phyloP scores from a whole-genome alignment of 1,140 invertebrate genomes.

The Danaus plexippus region DNA sequence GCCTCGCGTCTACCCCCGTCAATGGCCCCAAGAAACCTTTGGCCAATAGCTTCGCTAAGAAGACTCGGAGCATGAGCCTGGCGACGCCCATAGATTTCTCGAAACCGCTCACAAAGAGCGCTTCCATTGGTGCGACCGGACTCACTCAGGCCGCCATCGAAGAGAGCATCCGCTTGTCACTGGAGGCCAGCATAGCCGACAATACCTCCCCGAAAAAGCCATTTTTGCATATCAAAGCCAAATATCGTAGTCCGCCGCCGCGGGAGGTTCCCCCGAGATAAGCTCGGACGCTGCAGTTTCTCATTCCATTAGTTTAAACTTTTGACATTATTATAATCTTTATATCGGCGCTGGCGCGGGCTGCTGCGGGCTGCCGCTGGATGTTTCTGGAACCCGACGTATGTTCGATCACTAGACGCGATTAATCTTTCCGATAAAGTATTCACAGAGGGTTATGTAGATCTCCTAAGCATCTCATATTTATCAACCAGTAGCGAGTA shows the following conservation, averaged over 20 bases:
- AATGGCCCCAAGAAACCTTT: conserved; percentile 39
- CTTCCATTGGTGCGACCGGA: conserved; percentile 30
- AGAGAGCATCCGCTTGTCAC: conserved; percentile 56
- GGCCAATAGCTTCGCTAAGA: conserved; percentile 39
- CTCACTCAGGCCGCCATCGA: conserved; percentile 69
- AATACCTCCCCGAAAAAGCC: conserved; percentile 58
- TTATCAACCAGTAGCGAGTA: conserved; percentile 37
- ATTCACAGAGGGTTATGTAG: conserved; percentile 41
- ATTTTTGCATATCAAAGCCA: conserved; percentile 81
- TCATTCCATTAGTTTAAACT: conserved; percentile 50
- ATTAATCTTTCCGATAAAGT: conserved; percentile 23
- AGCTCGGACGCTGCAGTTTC: conserved; percentile 18
- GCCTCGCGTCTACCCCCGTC: conserved; percentile 48
- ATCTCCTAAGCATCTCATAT: conserved; percentile 59
- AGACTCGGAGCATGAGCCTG: conserved; percentile 59
- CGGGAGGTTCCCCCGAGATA: conserved; percentile 70
- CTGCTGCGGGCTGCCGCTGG: conserved; percentile 16
- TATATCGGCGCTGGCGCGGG: conserved; percentile 2
- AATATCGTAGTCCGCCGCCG: conserved; percentile 79
- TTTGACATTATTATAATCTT: conserved; percentile 20
- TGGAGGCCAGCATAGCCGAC: conserved; percentile 55
- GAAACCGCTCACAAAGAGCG: conserved; percentile 41
- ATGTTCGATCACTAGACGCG: conserved; percentile 32
- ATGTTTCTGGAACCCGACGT: conserved; percentile 12
- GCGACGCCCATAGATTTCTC: conserved; percentile 33